Percentiles rank a stretch among this genome's conserved stretches.
phyloP scores from a whole-genome alignment of 2,888 invertebrate species.

The Pteria penguin region DNA sequence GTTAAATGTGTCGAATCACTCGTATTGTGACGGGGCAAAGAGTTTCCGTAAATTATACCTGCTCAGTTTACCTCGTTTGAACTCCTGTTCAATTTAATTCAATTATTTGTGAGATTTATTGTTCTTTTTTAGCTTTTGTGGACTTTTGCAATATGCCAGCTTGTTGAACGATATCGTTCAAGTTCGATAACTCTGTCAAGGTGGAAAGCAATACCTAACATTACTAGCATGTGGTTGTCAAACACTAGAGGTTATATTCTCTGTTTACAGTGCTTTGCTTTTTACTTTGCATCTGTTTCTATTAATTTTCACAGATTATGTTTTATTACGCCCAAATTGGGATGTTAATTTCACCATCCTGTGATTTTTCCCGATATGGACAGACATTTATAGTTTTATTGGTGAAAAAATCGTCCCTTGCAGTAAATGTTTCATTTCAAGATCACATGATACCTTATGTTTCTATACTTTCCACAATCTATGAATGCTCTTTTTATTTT shows the following conservation, averaged over 20 bases:
- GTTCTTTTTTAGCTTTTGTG: neutral
- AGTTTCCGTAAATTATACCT: neutral
- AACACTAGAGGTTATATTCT: neutral
- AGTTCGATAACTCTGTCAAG: neutral
- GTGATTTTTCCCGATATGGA: no score
- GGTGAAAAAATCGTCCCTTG: no score
- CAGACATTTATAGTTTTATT: no score
- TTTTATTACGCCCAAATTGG: neutral
- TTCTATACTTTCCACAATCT: no score
- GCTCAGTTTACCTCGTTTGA: neutral
- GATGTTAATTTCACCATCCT: neutral
- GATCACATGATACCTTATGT: no score
- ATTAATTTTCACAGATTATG: neutral
- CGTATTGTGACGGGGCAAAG: no score
- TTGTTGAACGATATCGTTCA: neutral
- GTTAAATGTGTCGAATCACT: no score
- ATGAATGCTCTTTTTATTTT: no score
- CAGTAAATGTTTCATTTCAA: no score
- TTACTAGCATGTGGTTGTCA: neutral
- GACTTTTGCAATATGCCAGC: neutral
- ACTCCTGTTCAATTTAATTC: neutral
- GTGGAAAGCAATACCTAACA: neutral
- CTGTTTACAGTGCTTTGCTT: neutral
- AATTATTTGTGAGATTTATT: neutral
- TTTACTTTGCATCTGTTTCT: neutral